Base-by-base conservation (phyloP, 2,888 invertebrate species). In the Eugnorisma glareosa region DNA sequence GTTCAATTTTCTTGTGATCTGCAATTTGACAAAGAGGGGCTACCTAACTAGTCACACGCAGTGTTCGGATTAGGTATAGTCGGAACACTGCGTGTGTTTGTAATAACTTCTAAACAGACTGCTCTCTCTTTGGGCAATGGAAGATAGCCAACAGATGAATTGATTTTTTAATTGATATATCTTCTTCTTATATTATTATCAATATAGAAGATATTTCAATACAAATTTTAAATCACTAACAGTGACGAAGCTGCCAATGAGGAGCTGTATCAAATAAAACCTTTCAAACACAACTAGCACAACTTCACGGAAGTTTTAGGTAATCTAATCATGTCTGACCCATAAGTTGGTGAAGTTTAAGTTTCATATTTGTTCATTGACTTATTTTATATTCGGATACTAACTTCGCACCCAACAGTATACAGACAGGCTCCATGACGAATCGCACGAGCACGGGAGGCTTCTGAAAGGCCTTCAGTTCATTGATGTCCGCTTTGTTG, bases 391-490 rank as follows among this genome's bases (percentile, higher is more conserved):
- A 2, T 45, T 35, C 54, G 21, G 37, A 69, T 86, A 95, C 97
- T 95, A 94, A 98, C 99, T 99, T 99, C 77, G 97, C 97, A 6
- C 98, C 98, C 15, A 99, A 94, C 0, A 99, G 96, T 81, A 99
- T 97, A 93, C 99, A 99, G 18, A 99, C 98, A 15, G 99, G 98
- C 94, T 99, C 99, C 99, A 99, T 98, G 6, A 99, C 99, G 87
- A 98, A 98, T 82, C 98, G 97, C 11, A 99, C 99, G 15, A 99
- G 95, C 31, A 97, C 97, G 0, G 99, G 99, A 0, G 99, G 99
- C 90, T 99, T 98, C 86, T 98, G 98, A 92, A 99, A 99, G 0
- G 98, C 99, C 90, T 98, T 98, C 72, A 99, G 95, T 93, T 99
- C 99, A 92, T 98, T 98, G 74, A 99, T 99, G 91, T 99, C 99